Conservation (phyloP, 2,113 vertebrate genomes). For the Cephalopterus ornatus region DNA sequence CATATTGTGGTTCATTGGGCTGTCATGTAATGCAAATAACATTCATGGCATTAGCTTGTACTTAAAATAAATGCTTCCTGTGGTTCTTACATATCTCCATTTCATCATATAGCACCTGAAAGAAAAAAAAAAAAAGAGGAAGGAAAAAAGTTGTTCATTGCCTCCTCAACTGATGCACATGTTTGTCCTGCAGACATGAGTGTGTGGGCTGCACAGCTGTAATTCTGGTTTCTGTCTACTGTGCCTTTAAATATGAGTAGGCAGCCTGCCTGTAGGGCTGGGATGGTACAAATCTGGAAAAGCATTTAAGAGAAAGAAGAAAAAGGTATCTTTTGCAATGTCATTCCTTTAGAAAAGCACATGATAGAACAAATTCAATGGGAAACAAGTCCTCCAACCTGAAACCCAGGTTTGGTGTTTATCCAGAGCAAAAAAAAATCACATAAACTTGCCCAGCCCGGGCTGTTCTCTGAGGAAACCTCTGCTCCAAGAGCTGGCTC, state of each 20-base stretch:
- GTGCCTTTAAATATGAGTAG: slow-evolving; percentile 46
- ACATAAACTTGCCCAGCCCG: neutral
- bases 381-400: neutral
- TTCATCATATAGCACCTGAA: slow-evolving; percentile 44
- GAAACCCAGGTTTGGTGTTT: neutral
- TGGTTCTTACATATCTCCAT: slow-evolving; percentile 40
- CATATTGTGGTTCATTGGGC: slow-evolving; percentile 26
- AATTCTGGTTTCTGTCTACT: slow-evolving; percentile 37
- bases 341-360: slow-evolving; percentile 28
- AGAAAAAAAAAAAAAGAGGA: neutral
- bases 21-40: slow-evolving; percentile 57
- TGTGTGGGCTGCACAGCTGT: neutral
- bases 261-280: slow-evolving; percentile 32
- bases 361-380: slow-evolving; percentile 7
- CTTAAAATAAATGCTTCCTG: slow-evolving; percentile 63
- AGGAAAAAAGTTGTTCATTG: neutral
- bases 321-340: slow-evolving; percentile 3
- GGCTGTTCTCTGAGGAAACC: neutral
- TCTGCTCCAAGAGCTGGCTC: neutral
- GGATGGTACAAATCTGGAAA: slow-evolving; percentile 44
- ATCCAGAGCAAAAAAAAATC: neutral
- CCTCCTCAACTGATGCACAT: neutral
- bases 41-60: slow-evolving; percentile 44
- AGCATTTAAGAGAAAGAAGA: slow-evolving; percentile 19
- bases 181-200: slow-evolving; percentile 41